Evolutionary conservation across 2,113 vertebrate genomes (phyloP), one percentile per base, ranked within the genome.

Genomic region (Equus przewalskii): DNA sequence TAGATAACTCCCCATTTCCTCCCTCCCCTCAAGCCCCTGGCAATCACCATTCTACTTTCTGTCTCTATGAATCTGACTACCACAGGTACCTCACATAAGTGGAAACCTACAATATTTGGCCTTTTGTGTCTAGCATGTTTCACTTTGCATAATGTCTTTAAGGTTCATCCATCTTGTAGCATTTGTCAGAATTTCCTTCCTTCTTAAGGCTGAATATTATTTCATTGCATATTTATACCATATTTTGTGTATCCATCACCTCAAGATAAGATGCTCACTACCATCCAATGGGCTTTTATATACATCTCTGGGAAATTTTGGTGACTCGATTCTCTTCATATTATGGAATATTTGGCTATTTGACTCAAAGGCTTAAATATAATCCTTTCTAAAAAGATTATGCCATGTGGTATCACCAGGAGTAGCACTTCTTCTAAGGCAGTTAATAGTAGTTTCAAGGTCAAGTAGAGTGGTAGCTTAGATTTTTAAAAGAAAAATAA

Each of bases 401-500:
- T 56, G 16, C 4, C 4, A 30, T 54, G 33, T 62, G 46, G 21
- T 89, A 62, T 10, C 69, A 58, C 21, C 49, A 89, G 69, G 94
- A 96, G 79, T 49, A 64, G 12, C 21, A 73, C n/a, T 64, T 72
- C 16, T 83, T 79, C 58, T 76, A 49, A 79, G 54, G 49, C 18
- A 73, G 21, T 56, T 82, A 70, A 93, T 64, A 54, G 64, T 33
- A 92, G 30, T 79, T 91, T 62, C 41, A 65, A 91, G 67, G 92
- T 51, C 72, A 93, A 81, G 64, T 80, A 56, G 89, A 73, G 19
- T n/a, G 69, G 36, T 28, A 62, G 30, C 89, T 80, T 84, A 62
- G 30, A 94, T 89, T 96, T 91, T 89, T 30, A 33, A 91, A 96
- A 75, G 24, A 95, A 90, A 87, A 92, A 65, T 7, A 70, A 86